Conservation (phyloP, 2,113 vertebrate genomes). For the Tachysurus vachellii region DNA sequence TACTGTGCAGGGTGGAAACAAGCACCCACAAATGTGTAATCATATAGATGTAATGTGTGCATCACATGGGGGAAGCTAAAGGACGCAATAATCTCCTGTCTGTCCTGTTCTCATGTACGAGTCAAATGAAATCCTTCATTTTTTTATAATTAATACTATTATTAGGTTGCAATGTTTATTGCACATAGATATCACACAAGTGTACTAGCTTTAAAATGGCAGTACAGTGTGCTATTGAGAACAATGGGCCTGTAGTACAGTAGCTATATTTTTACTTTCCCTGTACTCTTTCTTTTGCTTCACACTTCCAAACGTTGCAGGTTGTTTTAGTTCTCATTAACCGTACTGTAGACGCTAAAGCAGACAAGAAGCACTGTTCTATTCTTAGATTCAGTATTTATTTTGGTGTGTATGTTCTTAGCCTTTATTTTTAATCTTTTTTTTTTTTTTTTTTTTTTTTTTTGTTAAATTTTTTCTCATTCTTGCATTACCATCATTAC, state of each 20-base stretch:
- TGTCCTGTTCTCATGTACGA: neutral
- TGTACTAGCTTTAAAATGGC: neutral
- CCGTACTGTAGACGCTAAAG: neutral
- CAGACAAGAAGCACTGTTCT: neutral
- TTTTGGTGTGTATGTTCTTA: neutral
- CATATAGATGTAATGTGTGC: slow-evolving; percentile 12
- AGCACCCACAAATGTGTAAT: neutral
- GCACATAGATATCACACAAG: neutral
- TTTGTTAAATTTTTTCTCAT: neutral
- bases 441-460: neutral
- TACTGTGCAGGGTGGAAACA: too few relatives aligned
- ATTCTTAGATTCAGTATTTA: neutral
- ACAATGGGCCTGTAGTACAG: neutral
- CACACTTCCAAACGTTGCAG: neutral
- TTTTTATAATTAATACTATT: neutral
- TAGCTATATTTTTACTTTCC: too few relatives aligned
- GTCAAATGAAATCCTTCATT: neutral
- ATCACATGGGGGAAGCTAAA: neutral
- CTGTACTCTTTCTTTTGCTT: neutral
- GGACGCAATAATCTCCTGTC: neutral
- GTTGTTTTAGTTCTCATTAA: neutral
- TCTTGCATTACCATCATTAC: neutral
- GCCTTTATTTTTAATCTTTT: too few relatives aligned
- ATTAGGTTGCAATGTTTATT: neutral
- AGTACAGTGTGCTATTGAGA: neutral